phyloP scores from a whole-genome alignment of 2,888 invertebrate species.

The Chrysopilus asiliformis region DNA sequence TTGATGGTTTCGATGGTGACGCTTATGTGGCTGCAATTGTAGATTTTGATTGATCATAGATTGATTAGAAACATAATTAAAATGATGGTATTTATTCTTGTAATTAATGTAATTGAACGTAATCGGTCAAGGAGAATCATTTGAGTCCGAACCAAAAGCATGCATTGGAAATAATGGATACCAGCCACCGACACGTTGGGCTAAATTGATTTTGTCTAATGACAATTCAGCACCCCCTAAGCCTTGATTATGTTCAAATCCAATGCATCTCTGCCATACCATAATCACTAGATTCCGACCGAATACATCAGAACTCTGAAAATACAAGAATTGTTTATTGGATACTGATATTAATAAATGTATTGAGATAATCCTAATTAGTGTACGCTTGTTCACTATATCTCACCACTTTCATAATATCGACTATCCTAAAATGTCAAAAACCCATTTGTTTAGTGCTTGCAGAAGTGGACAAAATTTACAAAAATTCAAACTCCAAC shows the following conservation, averaged over 20 bases:
- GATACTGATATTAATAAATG: background rate
- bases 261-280: slow-evolving; percentile 84
- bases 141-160: slow-evolving; percentile 52
- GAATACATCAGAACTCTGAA: slow-evolving; percentile 55
- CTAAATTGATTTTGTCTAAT: slow-evolving; percentile 65
- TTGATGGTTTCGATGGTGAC: slow-evolving; percentile 5
- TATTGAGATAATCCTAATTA: background rate
- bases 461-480: too few species aligned
- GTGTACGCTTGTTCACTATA: background rate
- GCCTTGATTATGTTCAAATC: slow-evolving; percentile 69
- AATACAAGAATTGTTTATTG: slow-evolving; percentile 5
- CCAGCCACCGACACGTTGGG: slow-evolving; percentile 76
- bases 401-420: background rate
- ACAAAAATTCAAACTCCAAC: too few species aligned
- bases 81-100: background rate
- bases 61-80: slow-evolving; percentile 7
- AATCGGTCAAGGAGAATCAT: slow-evolving; percentile 38
- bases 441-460: too few species aligned
- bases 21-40: slow-evolving; percentile 4
- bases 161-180: slow-evolving; percentile 83
- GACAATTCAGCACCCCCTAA: slow-evolving; percentile 79
- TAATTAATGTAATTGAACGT: slow-evolving; percentile 12
- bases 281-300: slow-evolving; percentile 76
- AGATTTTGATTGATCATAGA: slow-evolving; percentile 7
- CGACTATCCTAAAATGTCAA: background rate